Evolutionary conservation across 2,888 invertebrate genomes (phyloP), one percentile per base, ranked within the genome.

Genomic region (Microctonus brassicae): DNA sequence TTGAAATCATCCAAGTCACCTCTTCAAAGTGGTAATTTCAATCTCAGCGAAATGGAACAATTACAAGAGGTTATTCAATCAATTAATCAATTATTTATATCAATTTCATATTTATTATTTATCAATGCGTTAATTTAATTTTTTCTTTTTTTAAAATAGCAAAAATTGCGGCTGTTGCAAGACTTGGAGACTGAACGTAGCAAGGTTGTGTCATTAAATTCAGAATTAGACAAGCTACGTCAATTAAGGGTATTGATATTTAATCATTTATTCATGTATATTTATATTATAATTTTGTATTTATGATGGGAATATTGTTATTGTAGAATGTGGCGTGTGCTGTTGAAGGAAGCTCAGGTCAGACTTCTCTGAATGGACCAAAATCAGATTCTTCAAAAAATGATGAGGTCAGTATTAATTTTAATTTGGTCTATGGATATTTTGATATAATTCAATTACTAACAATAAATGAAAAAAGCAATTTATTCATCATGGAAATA

Each of bases 161-260:
- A 91, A 83, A 86, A 86, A 69, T 75, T 76, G 20, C 88, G 88
- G 78, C 86, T 91, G 76, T 84, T 85, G 73, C 87, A 87, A 67
- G 83, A 89, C 75, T 86, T 90, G 71, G 88, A 89, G 76, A 89
- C 88, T 83, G 82, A 81, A 76, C 81, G 77, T 69, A 81, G 70
- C 70, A 82, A 80, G 72, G 80, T 78, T 71, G 76, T 76, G 70
- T 75, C 73, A 20, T 73, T 81, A 65, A 78, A 83, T 71, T 77
- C 75, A 7, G 83, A 85, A 77, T 73, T 86, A 34, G 74, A 73
- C 22, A 82, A 83, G 72, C 73, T 86, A 29, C 81, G 79, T 64
- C 78, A 79, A 39, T 76, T 82, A 22, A 79, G 82, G 57, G 82
- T 81, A 75, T 77, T 74, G n/a, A 80, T 80, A 24, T 3, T 58